phyloP scores from a whole-genome alignment of 2,888 invertebrate species.

The Tolmerus cingulatus region DNA sequence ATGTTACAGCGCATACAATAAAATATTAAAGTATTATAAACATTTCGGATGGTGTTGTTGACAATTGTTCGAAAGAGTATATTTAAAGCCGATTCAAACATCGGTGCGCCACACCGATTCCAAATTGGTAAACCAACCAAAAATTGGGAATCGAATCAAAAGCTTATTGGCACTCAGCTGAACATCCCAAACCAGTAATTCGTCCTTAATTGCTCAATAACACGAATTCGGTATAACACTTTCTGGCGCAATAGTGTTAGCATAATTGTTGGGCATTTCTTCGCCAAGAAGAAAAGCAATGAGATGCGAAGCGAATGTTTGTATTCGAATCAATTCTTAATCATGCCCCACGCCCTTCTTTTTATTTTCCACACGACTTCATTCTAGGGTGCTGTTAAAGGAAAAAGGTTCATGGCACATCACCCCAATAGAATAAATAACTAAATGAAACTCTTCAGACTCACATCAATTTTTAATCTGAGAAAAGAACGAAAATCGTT shows the following conservation, averaged over 20 bases:
- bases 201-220: too few relatives aligned
- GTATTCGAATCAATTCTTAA: background rate
- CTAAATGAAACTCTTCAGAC: background rate
- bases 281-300: background rate
- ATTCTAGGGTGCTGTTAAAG: background rate
- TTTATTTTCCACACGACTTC: background rate
- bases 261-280: background rate
- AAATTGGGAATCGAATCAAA: too few relatives aligned
- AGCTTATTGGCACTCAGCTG: too few relatives aligned
- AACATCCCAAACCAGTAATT: too few relatives aligned
- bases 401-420: background rate
- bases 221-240: too few relatives aligned
- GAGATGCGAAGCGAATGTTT: background rate
- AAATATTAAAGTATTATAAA: too few relatives aligned
- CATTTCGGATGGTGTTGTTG: too few relatives aligned
- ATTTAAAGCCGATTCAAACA: too few relatives aligned
- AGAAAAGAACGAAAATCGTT: background rate
- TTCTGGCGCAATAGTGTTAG: background rate
- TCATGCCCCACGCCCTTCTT: background rate
- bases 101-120: too few relatives aligned
- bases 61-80: too few relatives aligned
- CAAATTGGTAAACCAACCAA: too few relatives aligned
- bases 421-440: background rate
- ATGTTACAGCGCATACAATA: too few relatives aligned
- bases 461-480: background rate